A percentile compares a stretch with the other conserved stretches of the same genome.
Evolutionary conservation across 2,797 vertebrate species (phyloP).

Genomic region (Buceros bicornis): DNA sequence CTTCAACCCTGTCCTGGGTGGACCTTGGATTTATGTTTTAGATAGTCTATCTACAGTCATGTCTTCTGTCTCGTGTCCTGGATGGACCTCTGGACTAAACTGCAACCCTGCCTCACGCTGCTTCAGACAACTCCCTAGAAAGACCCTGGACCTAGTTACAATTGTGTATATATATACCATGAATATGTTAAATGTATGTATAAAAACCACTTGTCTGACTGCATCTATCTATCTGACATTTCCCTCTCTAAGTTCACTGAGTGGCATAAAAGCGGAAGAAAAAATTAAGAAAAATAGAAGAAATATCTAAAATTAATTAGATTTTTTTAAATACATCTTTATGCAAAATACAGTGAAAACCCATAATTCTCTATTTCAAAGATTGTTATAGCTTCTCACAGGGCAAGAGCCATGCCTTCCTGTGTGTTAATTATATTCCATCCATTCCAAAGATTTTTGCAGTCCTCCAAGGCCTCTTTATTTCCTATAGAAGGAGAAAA

Average conservation of each 20-base stretch:
- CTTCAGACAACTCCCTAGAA: not conserved
- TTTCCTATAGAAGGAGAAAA: not conserved
- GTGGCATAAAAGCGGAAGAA: rapidly evolving
- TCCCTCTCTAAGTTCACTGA: not conserved
- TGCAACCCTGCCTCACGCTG: not conserved
- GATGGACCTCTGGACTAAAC: not conserved
- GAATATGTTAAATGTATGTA: not conserved
- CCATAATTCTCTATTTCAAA: not conserved
- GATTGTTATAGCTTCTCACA: not conserved
- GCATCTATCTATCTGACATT: not conserved
- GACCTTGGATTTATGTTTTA: not conserved
- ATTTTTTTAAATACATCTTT: not conserved
- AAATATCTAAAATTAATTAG: not conserved
- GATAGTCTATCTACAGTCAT: not conserved
- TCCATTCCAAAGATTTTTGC: not conserved
- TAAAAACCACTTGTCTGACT: not conserved
- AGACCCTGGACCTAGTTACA: not conserved
- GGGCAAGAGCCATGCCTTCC: not conserved
- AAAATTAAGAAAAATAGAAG: not conserved
- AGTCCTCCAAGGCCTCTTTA: not conserved
- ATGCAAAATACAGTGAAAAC: not conserved
- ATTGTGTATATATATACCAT: not conserved
- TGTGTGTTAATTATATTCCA: not conserved
- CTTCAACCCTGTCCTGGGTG: not conserved
- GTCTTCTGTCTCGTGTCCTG: not conserved